phyloP scores from a whole-genome alignment of 2,888 invertebrate species.

The Euzetes globulus region DNA sequence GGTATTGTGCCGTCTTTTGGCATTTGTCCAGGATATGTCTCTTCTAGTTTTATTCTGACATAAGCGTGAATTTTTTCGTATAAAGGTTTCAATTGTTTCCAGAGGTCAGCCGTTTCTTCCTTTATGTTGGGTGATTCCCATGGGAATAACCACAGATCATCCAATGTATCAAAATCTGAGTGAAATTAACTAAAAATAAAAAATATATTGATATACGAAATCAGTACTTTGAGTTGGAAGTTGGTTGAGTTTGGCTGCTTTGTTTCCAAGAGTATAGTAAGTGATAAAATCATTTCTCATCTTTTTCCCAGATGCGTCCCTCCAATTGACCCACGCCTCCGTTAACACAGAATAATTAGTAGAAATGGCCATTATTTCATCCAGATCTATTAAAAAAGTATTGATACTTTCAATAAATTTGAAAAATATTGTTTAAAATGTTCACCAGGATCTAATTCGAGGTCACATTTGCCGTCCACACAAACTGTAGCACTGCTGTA shows the following conservation, averaged over 20 bases:
- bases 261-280: slow-evolving; percentile 69
- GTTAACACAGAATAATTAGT: slow-evolving; percentile 65
- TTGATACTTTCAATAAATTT: no score
- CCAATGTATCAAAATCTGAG: slow-evolving; percentile 20
- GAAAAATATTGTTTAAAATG: no score
- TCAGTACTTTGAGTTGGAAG: slow-evolving; percentile 45
- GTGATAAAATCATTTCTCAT: slow-evolving; percentile 66
- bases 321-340: slow-evolving; percentile 72
- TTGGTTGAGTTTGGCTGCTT: slow-evolving; percentile 55
- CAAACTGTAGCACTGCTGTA: slow-evolving; percentile 72
- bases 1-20: slow-evolving; percentile 66
- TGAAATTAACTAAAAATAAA: slow-evolving; percentile 12
- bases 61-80: slow-evolving; percentile 77
- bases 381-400: not conserved
- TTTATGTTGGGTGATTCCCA: slow-evolving; percentile 31
- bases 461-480: slow-evolving; percentile 51
- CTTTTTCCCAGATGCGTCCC: slow-evolving; percentile 68
- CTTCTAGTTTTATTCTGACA: slow-evolving; percentile 61
- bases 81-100: slow-evolving; percentile 57
- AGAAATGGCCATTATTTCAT: slow-evolving; percentile 57
- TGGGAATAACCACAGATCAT: slow-evolving; percentile 26
- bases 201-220: no score
- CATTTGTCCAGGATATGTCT: slow-evolving; percentile 60
- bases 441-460: not conserved
- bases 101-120: slow-evolving; percentile 43